Conservation (phyloP, 2,797 vertebrate species). For the Lepus oiostolus region DNA sequence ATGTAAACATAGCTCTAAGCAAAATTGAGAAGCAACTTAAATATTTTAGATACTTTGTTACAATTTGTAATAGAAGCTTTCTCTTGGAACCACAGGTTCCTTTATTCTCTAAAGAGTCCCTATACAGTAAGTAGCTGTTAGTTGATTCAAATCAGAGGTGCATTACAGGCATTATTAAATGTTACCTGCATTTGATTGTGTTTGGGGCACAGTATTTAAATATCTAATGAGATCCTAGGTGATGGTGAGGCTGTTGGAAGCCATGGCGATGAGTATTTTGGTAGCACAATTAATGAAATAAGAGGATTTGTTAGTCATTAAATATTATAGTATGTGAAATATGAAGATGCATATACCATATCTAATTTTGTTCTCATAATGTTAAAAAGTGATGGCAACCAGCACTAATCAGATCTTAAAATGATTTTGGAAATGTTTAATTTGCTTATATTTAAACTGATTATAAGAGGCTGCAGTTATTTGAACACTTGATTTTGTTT, state of each 20-base stretch:
- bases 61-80: background rate
- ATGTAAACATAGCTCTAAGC: slow-evolving; percentile 40
- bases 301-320: background rate
- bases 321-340: background rate
- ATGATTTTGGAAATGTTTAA: background rate
- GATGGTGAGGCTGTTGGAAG: background rate
- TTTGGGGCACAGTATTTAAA: background rate
- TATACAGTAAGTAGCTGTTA: background rate
- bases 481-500: background rate
- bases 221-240: background rate
- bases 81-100: background rate
- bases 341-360: background rate
- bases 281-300: background rate
- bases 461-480: background rate
- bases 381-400: background rate
- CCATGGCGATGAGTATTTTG: background rate
- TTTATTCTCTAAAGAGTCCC: background rate
- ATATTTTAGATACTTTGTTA: background rate
- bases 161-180: background rate
- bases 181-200: background rate
- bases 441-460: background rate
- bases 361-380: background rate
- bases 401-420: no score
- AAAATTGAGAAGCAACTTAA: background rate
- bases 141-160: background rate